Evolutionary conservation across 2,797 vertebrate genomes (phyloP).

Genomic region (Babyrousa celebensis): DNA sequence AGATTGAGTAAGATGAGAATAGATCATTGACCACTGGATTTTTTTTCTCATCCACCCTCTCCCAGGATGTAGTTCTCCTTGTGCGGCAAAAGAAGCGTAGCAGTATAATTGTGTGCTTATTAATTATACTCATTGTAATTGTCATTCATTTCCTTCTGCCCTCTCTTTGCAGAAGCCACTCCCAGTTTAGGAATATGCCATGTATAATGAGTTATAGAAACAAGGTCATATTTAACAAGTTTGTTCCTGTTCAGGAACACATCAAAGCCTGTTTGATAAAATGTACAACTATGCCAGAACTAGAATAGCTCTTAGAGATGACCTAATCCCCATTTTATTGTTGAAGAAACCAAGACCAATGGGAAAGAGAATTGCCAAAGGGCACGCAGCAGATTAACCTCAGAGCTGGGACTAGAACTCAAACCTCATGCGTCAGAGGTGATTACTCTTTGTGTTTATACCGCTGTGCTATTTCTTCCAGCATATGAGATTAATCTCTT

Average conservation of each 20-base stretch:
- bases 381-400: not conserved
- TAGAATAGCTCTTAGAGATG: not conserved
- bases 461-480: not conserved
- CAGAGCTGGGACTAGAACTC: not conserved
- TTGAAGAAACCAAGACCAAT: conserved; percentile 3
- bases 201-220: conserved; percentile 28
- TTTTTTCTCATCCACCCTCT: conserved; percentile 4
- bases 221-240: not conserved
- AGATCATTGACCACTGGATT: not conserved
- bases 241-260: not conserved
- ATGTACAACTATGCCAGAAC: not conserved
- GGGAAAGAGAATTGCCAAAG: not conserved
- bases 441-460: not conserved
- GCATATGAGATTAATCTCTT: not conserved
- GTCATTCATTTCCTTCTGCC: not conserved
- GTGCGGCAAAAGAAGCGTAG: not conserved
- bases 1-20: conserved; percentile 15
- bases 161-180: conserved; percentile 36
- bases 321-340: not conserved
- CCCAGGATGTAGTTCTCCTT: not conserved
- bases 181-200: not conserved
- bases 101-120: conserved; percentile 9
- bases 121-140: conserved; percentile 50
- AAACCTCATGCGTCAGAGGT: not conserved
- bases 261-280: conserved; percentile 50